Evolutionary conservation across 2,113 vertebrate genomes (phyloP).

Genomic region (Pongo pygmaeus): DNA sequence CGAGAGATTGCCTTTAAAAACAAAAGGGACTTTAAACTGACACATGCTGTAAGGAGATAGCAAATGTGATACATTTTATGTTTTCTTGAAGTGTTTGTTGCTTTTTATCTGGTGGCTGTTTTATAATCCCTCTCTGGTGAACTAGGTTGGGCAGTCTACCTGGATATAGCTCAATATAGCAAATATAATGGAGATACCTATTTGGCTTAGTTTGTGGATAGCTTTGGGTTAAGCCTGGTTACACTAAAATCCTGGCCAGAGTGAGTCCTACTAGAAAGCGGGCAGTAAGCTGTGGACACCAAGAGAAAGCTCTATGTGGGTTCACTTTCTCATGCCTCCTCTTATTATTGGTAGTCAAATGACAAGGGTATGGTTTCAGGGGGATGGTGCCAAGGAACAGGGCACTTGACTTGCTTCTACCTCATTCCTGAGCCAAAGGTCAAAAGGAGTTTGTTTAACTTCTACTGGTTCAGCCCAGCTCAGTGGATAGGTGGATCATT

Average conservation of each 20-base stretch:
- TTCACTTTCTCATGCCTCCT: not conserved
- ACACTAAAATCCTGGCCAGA: not conserved
- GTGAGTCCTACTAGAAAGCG: not conserved
- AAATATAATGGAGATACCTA: not conserved
- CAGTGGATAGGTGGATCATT: not conserved
- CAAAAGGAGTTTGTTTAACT: not conserved
- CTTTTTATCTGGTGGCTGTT: not conserved
- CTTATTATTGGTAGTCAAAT: not conserved
- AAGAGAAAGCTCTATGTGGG: not conserved
- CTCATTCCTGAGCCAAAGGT: not conserved
- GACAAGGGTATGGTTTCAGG: not conserved
- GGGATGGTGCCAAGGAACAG: not conserved
- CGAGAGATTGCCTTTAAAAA: not conserved
- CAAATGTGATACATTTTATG: slow-evolving; percentile 4
- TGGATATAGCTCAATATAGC: not conserved
- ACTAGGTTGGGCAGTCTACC: not conserved
- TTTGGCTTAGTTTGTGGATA: not conserved
- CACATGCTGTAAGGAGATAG: not conserved
- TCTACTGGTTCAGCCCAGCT: not conserved
- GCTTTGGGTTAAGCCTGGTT: not conserved
- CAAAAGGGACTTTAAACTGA: not conserved
- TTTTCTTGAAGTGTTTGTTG: not conserved
- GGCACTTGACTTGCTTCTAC: not conserved
- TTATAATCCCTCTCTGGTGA: not conserved
- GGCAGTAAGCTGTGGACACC: not conserved